Base-by-base conservation (phyloP, 2,113 vertebrate species). In the Columba janthina region DNA sequence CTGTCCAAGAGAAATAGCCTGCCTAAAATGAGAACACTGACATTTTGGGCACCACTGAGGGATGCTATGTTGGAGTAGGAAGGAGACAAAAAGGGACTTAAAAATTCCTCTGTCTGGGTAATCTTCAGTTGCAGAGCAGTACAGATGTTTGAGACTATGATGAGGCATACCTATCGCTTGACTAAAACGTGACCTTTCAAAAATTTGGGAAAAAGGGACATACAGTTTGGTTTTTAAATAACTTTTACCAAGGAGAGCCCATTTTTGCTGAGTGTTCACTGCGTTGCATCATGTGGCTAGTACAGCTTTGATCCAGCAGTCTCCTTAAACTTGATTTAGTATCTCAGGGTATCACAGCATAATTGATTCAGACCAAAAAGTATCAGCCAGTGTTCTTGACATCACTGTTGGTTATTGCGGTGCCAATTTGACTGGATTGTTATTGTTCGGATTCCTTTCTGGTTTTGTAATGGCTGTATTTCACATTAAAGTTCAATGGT, bases 401-500 rank as follows among this genome's bases (percentile, higher is more conserved):
- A 83, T 90, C 74, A 42, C 60, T 83, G 57, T 80, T 94, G 51
- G 69, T 94, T 94, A 88, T 72, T 93, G 85, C 2, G 0, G 89
- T 93, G 85, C 70, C 92, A 80, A 66, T 84, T 85, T 94, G 70
- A 93, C 51, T 86, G 70, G 65, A 32, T 97, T 95, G 87, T 96
- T 96, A 93, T 79, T 96, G 94, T 95, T 95, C 90, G 84, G 95
- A 94, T 96, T 97, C 96, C 90, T 95, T 94, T 96, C 95, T 96
- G 85, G 74, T 96, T 97, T 88, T 89, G 92, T 95, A 96, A 95
- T 86, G 92, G 84, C 87, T 97, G 90, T 81, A 94, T 96, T 97
- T 94, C 88, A 92, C 95, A 95, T 96, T 97, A 94, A 96, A 97
- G 92, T 96, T 96, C 96, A 96, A 89, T 90, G 93, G 65, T 95